phyloP scores from a whole-genome alignment of 2,888 invertebrate species.

The Kryphioiulus occultus region DNA sequence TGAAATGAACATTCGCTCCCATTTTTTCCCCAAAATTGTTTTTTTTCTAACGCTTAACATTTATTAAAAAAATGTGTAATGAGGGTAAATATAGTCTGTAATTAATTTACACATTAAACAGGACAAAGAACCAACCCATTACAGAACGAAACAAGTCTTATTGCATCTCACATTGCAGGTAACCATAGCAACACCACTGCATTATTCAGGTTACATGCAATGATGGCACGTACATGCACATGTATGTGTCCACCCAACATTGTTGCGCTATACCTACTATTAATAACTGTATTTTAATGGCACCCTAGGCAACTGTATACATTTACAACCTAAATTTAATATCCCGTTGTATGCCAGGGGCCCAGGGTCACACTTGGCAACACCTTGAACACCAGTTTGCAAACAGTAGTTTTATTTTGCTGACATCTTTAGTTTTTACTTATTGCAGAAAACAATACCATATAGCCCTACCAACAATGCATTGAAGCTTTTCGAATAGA shows the following conservation, averaged over 20 bases:
- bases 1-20: too few relatives aligned
- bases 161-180: background rate
- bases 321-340: too few relatives aligned
- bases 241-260: background rate
- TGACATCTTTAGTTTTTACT: too few relatives aligned
- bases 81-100: too few relatives aligned
- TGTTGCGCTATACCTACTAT: background rate
- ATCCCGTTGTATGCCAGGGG: background rate
- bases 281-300: background rate
- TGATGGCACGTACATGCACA: background rate
- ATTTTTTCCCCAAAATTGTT: too few relatives aligned
- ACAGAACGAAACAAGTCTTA: background rate
- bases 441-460: too few relatives aligned
- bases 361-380: background rate
- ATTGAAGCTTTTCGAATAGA: too few relatives aligned
- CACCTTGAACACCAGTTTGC: background rate
- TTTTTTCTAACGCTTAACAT: too few relatives aligned
- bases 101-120: background rate
- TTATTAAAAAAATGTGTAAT: too few relatives aligned
- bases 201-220: background rate
- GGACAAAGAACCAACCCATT: background rate
- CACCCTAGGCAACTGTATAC: background rate
- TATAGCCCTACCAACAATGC: too few relatives aligned
- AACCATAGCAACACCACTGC: background rate
- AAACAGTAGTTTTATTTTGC: background rate